Evolutionary conservation across 2,888 invertebrate species (phyloP).

Genomic region (Drosophila pseudotalamancana): DNA sequence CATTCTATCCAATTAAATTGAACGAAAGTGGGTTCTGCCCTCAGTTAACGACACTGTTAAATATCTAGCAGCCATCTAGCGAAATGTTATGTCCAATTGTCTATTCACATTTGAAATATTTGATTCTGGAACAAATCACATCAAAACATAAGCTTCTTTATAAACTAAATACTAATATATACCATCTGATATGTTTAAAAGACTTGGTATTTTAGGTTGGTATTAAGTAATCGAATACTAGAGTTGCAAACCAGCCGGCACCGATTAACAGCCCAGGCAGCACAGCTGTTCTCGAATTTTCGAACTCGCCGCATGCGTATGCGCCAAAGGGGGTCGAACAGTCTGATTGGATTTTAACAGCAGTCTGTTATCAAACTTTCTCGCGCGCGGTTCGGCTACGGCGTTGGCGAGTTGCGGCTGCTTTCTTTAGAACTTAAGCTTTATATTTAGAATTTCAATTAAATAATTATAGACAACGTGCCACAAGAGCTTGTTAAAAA

Average conservation of each 20-base stretch:
- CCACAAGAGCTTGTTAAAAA: slow-evolving; percentile 11
- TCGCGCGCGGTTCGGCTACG: slow-evolving; percentile 50
- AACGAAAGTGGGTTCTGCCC: too few relatives aligned
- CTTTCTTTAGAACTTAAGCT: slow-evolving; percentile 45
- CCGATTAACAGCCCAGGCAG: slow-evolving; percentile 17
- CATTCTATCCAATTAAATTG: too few relatives aligned
- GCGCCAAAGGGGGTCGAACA: slow-evolving; percentile 41
- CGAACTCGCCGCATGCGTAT: slow-evolving; percentile 38
- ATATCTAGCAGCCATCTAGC: too few relatives aligned
- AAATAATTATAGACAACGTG: slow-evolving; percentile 31
- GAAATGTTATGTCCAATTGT: too few relatives aligned
- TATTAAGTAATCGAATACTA: not conserved
- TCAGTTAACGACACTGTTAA: too few relatives aligned
- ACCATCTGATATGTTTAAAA: too few relatives aligned
- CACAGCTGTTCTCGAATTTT: slow-evolving; percentile 52
- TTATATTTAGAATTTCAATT: slow-evolving; percentile 37
- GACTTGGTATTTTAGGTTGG: too few relatives aligned
- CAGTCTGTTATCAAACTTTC: slow-evolving; percentile 47
- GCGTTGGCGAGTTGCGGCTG: slow-evolving; percentile 43
- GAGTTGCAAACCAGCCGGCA: slow-evolving; percentile 20
- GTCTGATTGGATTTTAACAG: slow-evolving; percentile 32
- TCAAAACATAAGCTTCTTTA: too few relatives aligned
- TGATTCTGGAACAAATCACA: too few relatives aligned
- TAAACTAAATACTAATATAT: too few relatives aligned
- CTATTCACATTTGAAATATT: too few relatives aligned